Evolutionary conservation across 2,888 invertebrate species (phyloP), one percentile per base, ranked within the genome.

Genomic region (Aethes cnicana): DNA sequence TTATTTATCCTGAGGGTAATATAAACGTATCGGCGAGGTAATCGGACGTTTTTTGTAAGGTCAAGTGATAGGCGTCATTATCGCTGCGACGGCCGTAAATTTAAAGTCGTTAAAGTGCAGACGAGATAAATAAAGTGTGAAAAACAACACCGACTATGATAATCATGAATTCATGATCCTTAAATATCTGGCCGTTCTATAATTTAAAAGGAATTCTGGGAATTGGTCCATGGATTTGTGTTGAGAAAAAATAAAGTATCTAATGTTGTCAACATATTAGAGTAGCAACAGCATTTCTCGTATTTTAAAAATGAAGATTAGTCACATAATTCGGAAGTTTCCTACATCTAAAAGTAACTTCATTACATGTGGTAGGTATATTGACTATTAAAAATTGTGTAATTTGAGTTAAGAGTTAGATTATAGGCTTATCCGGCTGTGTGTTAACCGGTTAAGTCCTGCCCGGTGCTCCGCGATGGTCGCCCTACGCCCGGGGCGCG

Each of bases 401-500:
- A 9, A 12, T 28, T 4, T 5, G 12, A 12, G 5, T 28, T 9
- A 28, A 16, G 14, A n/a, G 32, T 32, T 16, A 32, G 32, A 32
- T 32, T 32, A 32, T 8, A 16, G 14, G 17, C 14, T 33, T 33
- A 33, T n/a, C 9, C 33, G 33, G n/a, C 8, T 33, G 9, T 7
- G 16, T n/a, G 14, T 17, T 33, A 14, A 17, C 33, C 17, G 17
- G 17, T n/a, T 17, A 17, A 18, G n/a, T 17, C 33, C 18, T 8
- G 14, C 5, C 16, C 9, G 5, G 11, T n/a, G 16, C 39, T 2
- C 4, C 23, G 21, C 36, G 44, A 9, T 54, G 49, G 48, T 32
- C 36, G 23, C 55, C 50, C 53, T 42, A 47, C 47, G 56, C 48
- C 44, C 48, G 53, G 33, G 57, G 53, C 56, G 60, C 55, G 59